phyloP scores from a whole-genome alignment of 2,797 vertebrate species.

The Garrulus glandarius region DNA sequence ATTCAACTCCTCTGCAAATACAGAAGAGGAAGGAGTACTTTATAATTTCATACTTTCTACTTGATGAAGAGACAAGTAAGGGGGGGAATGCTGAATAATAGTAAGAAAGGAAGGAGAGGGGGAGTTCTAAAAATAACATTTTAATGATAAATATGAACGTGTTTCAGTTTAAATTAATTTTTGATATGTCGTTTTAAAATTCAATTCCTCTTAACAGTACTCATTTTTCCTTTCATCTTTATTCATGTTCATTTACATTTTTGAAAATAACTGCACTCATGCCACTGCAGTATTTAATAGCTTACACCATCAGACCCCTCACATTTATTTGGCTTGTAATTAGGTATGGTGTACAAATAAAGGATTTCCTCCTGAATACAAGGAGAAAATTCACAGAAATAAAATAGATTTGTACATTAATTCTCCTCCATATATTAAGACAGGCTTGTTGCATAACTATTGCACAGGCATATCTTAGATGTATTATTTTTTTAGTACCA shows the following conservation, averaged over 20 bases:
- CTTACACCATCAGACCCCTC: not conserved
- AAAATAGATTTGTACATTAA: not conserved
- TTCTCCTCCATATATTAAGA: not conserved
- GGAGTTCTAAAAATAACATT: not conserved
- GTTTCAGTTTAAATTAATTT: conserved; percentile 26
- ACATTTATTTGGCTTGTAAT: conserved; percentile 2
- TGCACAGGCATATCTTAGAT: not conserved
- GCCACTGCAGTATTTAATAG: not conserved
- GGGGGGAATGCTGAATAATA: not conserved
- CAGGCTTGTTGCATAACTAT: not conserved
- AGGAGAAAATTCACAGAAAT: not conserved
- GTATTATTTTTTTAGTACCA: not conserved
- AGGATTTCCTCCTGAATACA: not conserved
- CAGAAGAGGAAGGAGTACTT: not conserved
- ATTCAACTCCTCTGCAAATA: not conserved
- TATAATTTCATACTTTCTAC: not conserved
- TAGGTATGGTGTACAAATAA: not conserved
- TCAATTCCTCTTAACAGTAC: not conserved
- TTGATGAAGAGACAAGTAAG: not conserved
- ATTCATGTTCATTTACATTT: not conserved
- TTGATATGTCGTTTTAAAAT: not conserved
- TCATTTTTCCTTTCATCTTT: not conserved
- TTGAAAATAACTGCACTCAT: not conserved
- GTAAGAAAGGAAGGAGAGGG: not conserved
- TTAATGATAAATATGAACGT: conserved; percentile 1